Conservation (phyloP, 2,113 vertebrate species). For the Formicarius rufipectus region DNA sequence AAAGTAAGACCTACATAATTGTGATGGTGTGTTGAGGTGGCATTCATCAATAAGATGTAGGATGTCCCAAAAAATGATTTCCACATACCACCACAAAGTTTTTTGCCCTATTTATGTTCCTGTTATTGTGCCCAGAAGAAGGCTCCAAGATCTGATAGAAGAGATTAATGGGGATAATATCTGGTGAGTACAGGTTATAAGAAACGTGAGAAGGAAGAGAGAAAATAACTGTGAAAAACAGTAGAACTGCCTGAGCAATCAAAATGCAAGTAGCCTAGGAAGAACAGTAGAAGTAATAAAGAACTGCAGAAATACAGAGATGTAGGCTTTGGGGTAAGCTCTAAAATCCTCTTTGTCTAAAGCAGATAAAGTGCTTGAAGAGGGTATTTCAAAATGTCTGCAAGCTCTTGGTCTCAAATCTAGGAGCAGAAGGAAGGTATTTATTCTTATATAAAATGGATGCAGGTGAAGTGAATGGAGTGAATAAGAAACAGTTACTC, state of each 20-base stretch:
- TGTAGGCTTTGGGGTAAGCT: neutral
- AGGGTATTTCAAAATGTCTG: neutral
- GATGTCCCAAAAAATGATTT: neutral
- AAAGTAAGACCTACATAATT: neutral
- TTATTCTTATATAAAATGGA: neutral
- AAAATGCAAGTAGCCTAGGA: neutral
- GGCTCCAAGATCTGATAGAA: neutral
- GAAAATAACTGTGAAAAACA: neutral
- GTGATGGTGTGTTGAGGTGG: neutral
- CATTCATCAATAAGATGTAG: neutral
- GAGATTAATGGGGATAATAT: neutral
- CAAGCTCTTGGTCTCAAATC: neutral
- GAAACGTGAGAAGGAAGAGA: neutral
- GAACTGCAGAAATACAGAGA: neutral
- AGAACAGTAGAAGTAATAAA: neutral
- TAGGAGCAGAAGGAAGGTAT: neutral
- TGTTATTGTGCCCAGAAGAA: neutral
- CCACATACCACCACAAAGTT: neutral
- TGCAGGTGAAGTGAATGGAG: neutral
- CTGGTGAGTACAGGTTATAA: neutral
- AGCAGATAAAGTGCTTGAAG: neutral
- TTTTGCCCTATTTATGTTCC: neutral
- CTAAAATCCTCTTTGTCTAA: neutral
- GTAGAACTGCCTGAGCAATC: neutral
- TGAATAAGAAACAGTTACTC: neutral